A percentile compares a stretch with the other conserved stretches of the same genome.
phyloP scores from a whole-genome alignment of 2,888 invertebrate genomes.

The Aleiodes alternator region DNA sequence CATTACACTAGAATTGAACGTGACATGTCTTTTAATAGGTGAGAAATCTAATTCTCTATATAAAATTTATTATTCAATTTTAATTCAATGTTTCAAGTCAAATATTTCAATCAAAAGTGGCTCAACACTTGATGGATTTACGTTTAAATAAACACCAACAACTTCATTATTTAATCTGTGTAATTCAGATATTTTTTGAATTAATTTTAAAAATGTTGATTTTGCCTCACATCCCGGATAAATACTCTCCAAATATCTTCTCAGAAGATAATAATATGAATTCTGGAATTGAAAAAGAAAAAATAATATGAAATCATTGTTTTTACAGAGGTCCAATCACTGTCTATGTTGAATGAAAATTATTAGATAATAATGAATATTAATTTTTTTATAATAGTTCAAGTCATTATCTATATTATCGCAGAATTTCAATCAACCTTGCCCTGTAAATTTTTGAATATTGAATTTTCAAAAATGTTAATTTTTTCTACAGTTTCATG shows the following conservation, averaged over 20 bases:
- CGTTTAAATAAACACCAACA: constrained; percentile 93
- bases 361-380: too few species aligned
- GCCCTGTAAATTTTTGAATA: too few species aligned
- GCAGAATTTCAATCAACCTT: too few species aligned
- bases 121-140: constrained; percentile 93
- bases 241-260: constrained; percentile 89
- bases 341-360: too few species aligned
- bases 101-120: constrained; percentile 96
- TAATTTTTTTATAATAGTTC: too few species aligned
- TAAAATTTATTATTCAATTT: constrained; percentile 19
- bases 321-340: too few species aligned
- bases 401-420: too few species aligned
- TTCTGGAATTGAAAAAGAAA: constrained; percentile 79
- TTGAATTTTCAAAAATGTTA: too few species aligned
- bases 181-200: constrained; percentile 94
- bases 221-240: constrained; percentile 92
- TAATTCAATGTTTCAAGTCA: constrained; percentile 83
- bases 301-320: not conserved
- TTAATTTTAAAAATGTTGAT: constrained; percentile 89
- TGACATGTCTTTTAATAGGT: not conserved
- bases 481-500: too few species aligned
- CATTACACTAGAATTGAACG: not conserved
- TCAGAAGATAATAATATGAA: constrained; percentile 91
- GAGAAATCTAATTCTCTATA: not conserved
- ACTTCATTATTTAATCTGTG: constrained; percentile 92